Conservation (phyloP, 2,797 vertebrate species). For the Urophycis tenuis region DNA sequence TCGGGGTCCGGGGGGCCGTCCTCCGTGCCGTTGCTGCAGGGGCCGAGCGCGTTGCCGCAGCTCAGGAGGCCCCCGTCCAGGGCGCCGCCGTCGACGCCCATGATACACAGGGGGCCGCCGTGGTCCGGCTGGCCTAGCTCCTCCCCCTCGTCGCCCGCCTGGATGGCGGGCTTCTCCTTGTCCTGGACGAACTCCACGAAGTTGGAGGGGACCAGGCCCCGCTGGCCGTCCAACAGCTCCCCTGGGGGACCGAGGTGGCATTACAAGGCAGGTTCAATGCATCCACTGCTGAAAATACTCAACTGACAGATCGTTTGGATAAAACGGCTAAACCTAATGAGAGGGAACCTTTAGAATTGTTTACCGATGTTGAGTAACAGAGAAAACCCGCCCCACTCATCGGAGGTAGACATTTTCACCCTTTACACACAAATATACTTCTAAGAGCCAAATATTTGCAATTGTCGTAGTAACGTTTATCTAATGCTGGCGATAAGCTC, state of each 20-base stretch:
- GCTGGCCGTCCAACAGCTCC: conserved; percentile 91
- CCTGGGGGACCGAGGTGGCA: conserved; percentile 64
- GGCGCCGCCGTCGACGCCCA: conserved; percentile 54
- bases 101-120: conserved; percentile 51
- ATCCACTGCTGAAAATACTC: not conserved
- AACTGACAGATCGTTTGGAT: not conserved
- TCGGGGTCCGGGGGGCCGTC: conserved; percentile 72
- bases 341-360: not conserved
- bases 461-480: not conserved
- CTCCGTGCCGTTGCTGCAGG: conserved; percentile 77
- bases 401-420: not conserved
- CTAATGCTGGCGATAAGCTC: not conserved
- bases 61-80: conserved; percentile 60
- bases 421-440: not conserved
- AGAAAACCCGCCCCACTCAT: not conserved
- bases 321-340: not conserved
- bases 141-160: conserved; percentile 70
- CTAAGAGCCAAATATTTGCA: not conserved
- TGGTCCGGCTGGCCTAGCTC: conserved; percentile 75
- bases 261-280: not conserved
- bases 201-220: conserved; percentile 95
- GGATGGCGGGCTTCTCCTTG: conserved; percentile 73
- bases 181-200: conserved; percentile 98
- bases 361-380: not conserved
- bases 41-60: conserved; percentile 58